These are phyloP conservation scores for Pavo muticus DNA, from an alignment of 2,113 vertebrate genomes.

Conservation along the genomic window DNA sequence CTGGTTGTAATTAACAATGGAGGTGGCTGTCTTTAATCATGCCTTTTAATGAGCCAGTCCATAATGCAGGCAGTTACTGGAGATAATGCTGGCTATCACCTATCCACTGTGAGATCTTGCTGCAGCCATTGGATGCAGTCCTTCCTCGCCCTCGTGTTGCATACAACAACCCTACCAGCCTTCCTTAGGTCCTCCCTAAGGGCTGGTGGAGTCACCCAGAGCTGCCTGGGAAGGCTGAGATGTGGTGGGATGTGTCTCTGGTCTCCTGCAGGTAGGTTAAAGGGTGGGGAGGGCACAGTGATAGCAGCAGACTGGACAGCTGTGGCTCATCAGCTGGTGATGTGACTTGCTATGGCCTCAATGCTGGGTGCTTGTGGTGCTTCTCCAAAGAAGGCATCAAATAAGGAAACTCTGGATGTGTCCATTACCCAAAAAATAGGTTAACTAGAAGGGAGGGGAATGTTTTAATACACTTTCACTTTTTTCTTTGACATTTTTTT, in stretches of 20 bases:
- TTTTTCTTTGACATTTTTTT: neutral
- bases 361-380: rapidly evolving
- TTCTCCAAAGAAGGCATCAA: neutral
- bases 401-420: neutral
- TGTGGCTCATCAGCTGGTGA: neutral
- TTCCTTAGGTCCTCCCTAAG: neutral
- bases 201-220: neutral
- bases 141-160: rapidly evolving
- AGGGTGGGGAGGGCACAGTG: neutral
- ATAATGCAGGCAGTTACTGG: neutral
- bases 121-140: neutral
- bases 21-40: conserved; percentile 34
- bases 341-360: rapidly evolving
- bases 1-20: conserved; percentile 1
- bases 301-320: rapidly evolving
- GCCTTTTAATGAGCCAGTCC: neutral
- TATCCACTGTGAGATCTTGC: neutral
- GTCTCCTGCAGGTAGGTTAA: rapidly evolving
- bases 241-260: rapidly evolving
- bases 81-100: neutral
- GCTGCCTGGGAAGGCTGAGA: rapidly evolving
- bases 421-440: neutral
- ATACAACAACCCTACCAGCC: rapidly evolving
- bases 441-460: too few species aligned
- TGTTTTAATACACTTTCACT: neutral